Base-by-base conservation (phyloP, 37 sponge, comb jelly and placozoan genomes). In the Ephydatia muelleri region DNA sequence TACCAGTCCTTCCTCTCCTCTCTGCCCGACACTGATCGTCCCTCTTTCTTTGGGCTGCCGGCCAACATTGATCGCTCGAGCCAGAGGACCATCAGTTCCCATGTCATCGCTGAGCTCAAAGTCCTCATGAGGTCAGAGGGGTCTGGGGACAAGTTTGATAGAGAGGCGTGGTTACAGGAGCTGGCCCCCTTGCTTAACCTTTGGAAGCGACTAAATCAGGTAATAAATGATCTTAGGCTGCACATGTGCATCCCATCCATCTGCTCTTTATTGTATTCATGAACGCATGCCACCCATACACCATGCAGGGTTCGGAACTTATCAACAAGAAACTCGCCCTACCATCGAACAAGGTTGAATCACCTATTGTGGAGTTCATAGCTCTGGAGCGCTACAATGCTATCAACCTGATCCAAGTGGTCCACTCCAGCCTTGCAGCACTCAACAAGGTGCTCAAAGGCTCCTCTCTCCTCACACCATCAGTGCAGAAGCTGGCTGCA, bases 201-300 rank as follows among this genome's bases (percentile, higher is more conserved):
- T 0, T 99, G 99, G 99, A 97, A 97, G 91, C 91, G 93, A 82
- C 92, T 99, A 0, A 99, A 99, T 68, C 92, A 99, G 96, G 98
- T 87, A 73, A 35, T 13, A 36, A 28, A 57, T 57, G 57, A 57
- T 11, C 19, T 57, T 57, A 16, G 19, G 16, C 1, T 57, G 19
- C 19, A 13, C 19, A 57, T 43, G 43, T 43, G 43, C n/a, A n/a
- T n/a, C n/a, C n/a, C n/a, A n/a, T n/a, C n/a, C n/a, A n/a, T n/a
- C n/a, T n/a, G n/a, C n/a, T n/a, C n/a, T 29, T 12, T 13, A 32
- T 76, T 37, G 78, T 47, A 78, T 49, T 33, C 38, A 16, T 76
- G 31, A n/a, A 23, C 76, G 16, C 16, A 78, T 74, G n/a, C 39
- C 29, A 29, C 38, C 9, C 34, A 35, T 11, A 21, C 37, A 29